Percentiles rank a stretch among this genome's conserved stretches.
These are phyloP conservation scores for Tenthredo livida DNA, from an alignment of 2,888 invertebrate species.

Conservation along the genomic window DNA sequence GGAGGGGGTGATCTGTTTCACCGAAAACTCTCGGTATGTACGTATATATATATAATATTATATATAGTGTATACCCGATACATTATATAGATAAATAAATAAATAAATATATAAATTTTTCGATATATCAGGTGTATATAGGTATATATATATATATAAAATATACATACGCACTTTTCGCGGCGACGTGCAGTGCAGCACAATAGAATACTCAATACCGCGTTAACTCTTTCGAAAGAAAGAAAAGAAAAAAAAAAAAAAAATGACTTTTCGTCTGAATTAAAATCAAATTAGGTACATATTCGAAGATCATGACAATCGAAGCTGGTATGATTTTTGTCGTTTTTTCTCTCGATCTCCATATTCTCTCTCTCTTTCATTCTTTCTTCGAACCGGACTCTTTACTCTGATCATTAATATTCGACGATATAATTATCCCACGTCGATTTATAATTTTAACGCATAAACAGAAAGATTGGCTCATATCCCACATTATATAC, in stretches of 20 bases:
- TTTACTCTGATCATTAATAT: background rate
- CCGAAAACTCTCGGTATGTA: too few relatives aligned
- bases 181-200: slow-evolving; percentile 39
- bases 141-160: background rate
- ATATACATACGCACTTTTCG: background rate
- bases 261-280: too few relatives aligned
- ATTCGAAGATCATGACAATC: too few relatives aligned
- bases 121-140: background rate
- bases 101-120: background rate
- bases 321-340: background rate
- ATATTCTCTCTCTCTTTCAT: background rate
- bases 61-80: background rate
- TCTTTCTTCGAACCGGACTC: background rate
- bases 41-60: background rate
- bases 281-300: too few relatives aligned
- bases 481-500: background rate
- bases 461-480: background rate
- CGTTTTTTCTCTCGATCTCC: slow-evolving; percentile 38
- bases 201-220: background rate
- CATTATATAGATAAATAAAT: background rate
- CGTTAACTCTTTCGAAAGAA: background rate
- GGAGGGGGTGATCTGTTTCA: too few relatives aligned
- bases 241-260: too few relatives aligned
- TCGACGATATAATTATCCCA: background rate
- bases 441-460: background rate